These are phyloP conservation scores for Araneus ventricosus DNA, from an alignment of 1,140 invertebrate genomes.

Conservation along the genomic window DNA sequence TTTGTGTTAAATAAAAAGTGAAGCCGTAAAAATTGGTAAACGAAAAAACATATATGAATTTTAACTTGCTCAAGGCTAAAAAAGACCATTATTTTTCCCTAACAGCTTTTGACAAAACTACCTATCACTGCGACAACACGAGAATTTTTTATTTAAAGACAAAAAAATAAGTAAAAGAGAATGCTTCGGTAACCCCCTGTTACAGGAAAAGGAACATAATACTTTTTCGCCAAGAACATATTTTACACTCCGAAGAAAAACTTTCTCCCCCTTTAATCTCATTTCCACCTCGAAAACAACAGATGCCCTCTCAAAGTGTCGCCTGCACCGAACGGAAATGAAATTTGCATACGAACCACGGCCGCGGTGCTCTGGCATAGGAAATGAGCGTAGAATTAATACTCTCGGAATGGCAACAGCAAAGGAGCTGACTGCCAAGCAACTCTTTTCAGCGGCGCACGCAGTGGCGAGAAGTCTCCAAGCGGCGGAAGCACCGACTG, in stretches of 20 bases:
- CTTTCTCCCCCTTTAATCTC: background rate
- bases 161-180: too few relatives aligned
- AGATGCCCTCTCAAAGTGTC: background rate
- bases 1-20: too few relatives aligned
- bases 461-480: background rate
- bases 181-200: background rate
- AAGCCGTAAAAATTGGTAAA: too few relatives aligned
- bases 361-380: background rate
- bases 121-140: too few relatives aligned
- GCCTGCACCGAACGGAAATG: background rate
- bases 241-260: background rate
- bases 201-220: background rate
- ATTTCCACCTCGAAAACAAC: background rate
- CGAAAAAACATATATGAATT: too few relatives aligned
- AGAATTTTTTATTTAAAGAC: background rate
- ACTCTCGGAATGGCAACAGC: background rate
- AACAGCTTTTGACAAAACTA: too few relatives aligned
- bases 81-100: too few relatives aligned
- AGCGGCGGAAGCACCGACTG: background rate
- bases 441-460: background rate
- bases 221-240: background rate
- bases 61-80: too few relatives aligned
- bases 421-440: background rate
- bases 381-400: conserved; percentile 41
- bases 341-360: conserved; percentile 23